Evolutionary conservation across 37 sponge, comb jelly and placozoan genomes (phyloP), one percentile per base, ranked within the genome.

Genomic region (Oopsacas minuta): DNA sequence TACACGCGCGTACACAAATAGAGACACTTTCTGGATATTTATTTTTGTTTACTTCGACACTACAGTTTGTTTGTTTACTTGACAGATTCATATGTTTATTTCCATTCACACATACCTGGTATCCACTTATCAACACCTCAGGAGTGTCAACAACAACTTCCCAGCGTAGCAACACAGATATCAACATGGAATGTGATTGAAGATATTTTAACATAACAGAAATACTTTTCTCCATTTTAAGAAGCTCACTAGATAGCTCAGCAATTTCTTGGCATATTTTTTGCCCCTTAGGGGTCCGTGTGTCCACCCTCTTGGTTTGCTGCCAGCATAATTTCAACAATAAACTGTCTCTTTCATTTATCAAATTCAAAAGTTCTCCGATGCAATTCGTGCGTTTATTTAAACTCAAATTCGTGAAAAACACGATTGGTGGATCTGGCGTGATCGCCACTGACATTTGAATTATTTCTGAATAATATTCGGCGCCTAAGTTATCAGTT

Each of bases 21-120:
- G 75, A 61, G 1, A 61, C 75, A 61, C 28, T 20, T 61, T 61
- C 22, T 32, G 75, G 30, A 25, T 32, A 61, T 61, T 61, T 61
- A 25, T 5, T 61, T n/a, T 34, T 61, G 75, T 61, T 61, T 61
- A 61, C 75, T 61, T 61, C 75, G 28, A 61, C 75, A 61, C 32
- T 61, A 61, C 75, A 61, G 22, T 61, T 61, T 61, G 75, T 61
- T 61, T 61, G 75, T 61, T 61, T 10, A 32, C 28, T 3, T 25
- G 75, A 61, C 30, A 61, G 75, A 12, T 32, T 10, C 20, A n/a
- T 32, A 25, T 61, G 28, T 61, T n/a, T 61, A 12, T 3, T 25
- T n/a, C 75, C 75, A n/a, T 61, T 61, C 1, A 61, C 75, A 32
- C 22, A 61, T 34, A 61, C 75, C 75, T 61, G 32, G 28, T 61